These are phyloP conservation scores for Paragorgia papillata DNA, from an alignment of 92 coral and sea anemone species.

Conservation along the genomic window DNA sequence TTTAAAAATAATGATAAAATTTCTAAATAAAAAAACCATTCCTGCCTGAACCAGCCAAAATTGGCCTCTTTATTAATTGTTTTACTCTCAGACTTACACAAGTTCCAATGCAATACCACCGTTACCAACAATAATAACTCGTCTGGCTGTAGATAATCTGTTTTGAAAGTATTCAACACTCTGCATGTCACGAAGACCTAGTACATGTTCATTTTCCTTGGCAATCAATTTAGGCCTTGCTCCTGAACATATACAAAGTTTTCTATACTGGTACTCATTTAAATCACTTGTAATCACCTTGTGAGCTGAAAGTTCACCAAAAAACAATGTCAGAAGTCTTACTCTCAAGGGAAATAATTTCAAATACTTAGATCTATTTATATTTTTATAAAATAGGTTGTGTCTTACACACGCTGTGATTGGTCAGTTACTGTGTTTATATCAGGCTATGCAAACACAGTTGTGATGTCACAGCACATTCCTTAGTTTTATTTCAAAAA, in stretches of 20 bases:
- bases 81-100: conserved; percentile 71
- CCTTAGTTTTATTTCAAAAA: too few relatives aligned
- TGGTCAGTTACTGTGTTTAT: too few relatives aligned
- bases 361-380: too few relatives aligned
- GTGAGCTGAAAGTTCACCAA: conserved; percentile 57
- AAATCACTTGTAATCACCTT: conserved; percentile 65
- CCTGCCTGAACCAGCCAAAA: too few relatives aligned
- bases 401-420: too few relatives aligned
- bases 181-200: conserved; percentile 87
- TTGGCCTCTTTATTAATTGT: too few relatives aligned
- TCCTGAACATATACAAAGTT: conserved; percentile 93
- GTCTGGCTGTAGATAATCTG: conserved; percentile 70
- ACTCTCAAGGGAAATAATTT: not conserved
- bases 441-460: too few relatives aligned
- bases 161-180: conserved; percentile 72
- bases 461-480: too few relatives aligned
- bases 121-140: conserved; percentile 87
- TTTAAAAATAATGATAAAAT: not conserved
- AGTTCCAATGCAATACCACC: conserved; percentile 98
- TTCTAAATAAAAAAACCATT: too few relatives aligned
- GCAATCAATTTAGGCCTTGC: conserved; percentile 81
- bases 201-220: conserved; percentile 61
- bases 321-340: not conserved
- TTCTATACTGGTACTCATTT: conserved; percentile 61
- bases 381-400: too few relatives aligned